Conservation (phyloP, 1,140 invertebrate species). For the Camponotus pennsylvanicus region DNA sequence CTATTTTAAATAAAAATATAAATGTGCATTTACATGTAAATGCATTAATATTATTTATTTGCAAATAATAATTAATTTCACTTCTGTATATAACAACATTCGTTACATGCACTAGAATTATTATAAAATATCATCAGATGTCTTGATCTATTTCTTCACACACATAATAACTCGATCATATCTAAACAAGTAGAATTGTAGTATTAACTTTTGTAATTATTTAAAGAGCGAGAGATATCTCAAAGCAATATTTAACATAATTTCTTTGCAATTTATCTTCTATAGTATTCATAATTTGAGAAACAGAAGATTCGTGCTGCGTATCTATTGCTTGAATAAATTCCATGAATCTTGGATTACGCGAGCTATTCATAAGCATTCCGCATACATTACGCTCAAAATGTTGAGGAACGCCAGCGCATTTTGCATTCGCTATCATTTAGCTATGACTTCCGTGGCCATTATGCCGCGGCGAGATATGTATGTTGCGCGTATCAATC, state of each 20-base stretch:
- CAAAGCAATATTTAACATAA: background rate
- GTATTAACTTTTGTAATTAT: background rate
- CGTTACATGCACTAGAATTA: background rate
- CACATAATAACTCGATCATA: background rate
- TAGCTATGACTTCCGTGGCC: background rate
- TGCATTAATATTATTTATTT: conserved; percentile 11
- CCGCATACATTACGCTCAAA: conserved; percentile 3
- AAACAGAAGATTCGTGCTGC: background rate
- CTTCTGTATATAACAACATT: background rate
- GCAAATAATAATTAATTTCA: background rate
- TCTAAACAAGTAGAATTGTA: background rate
- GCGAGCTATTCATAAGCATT: conserved; percentile 19
- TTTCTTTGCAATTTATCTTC: background rate
- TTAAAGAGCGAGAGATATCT: background rate
- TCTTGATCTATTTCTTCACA: background rate
- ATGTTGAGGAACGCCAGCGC: conserved; percentile 18
- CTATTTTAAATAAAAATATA: background rate
- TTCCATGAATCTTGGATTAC: background rate
- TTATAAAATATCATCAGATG: background rate
- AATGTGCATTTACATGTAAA: background rate
- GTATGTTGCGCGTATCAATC: conserved; percentile 49
- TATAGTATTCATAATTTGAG: background rate
- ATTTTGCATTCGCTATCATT: conserved; percentile 10
- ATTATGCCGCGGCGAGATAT: conserved; percentile 41
- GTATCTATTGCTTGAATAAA: conserved; percentile 15